These are phyloP conservation scores for Micronycteris hirsuta DNA, from an alignment of 2,113 vertebrate genomes.

Conservation along the genomic window DNA sequence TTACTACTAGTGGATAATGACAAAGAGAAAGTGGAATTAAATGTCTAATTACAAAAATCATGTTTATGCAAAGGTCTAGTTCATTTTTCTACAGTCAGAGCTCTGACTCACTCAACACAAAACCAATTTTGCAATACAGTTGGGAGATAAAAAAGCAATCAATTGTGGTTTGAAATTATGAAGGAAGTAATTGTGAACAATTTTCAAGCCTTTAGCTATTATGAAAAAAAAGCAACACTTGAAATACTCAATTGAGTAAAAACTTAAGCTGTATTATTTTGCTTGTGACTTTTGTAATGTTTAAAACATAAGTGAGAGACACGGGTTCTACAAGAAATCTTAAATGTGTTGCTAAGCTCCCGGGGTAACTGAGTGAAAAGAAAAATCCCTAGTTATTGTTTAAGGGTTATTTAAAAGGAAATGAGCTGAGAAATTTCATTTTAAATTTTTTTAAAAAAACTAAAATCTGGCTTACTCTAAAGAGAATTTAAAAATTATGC, in stretches of 20 bases:
- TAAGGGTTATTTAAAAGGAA: neutral
- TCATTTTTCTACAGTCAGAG: neutral
- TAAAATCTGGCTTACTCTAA: neutral
- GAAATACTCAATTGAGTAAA: constrained; percentile 5
- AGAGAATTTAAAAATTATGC: neutral
- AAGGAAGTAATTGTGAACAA: constrained; percentile 19
- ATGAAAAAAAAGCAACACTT: constrained; percentile 11
- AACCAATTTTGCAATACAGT: constrained; percentile 38
- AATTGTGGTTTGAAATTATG: neutral
- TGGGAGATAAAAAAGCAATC: constrained; percentile 7
- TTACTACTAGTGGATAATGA: neutral
- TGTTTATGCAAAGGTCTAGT: constrained; percentile 16
- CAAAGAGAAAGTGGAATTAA: neutral
- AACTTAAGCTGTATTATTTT: neutral
- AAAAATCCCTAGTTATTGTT: neutral
- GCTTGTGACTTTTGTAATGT: neutral
- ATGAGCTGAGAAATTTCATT: neutral
- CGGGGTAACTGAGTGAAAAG: neutral
- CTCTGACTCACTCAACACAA: neutral
- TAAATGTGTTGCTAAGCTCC: neutral
- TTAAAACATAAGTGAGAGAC: neutral
- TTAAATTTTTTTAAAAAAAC: neutral
- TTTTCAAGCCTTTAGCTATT: constrained; percentile 29
- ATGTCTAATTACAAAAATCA: constrained; percentile 50
- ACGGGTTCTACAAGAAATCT: neutral